These are phyloP conservation scores for Hydropsyche betteni DNA, from an alignment of 2,888 invertebrate species.

Conservation along the genomic window DNA sequence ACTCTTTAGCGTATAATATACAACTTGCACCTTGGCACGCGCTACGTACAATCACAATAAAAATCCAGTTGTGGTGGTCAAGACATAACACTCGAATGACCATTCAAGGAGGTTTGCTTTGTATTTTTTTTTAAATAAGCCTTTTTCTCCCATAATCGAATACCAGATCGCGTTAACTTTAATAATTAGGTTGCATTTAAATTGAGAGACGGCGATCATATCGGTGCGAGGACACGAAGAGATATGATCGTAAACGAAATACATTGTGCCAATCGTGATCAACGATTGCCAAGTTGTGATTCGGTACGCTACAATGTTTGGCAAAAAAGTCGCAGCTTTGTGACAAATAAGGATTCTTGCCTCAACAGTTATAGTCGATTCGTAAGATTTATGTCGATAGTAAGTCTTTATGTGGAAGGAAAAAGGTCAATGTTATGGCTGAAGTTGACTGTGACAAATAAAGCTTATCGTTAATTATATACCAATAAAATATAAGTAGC, in stretches of 20 bases:
- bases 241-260: background rate
- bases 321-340: too few relatives aligned
- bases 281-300: too few relatives aligned
- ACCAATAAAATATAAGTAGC: too few relatives aligned
- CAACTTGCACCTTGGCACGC: constrained; percentile 2
- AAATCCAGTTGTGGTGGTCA: background rate
- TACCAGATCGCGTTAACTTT: background rate
- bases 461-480: too few relatives aligned
- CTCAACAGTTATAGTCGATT: too few relatives aligned
- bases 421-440: too few relatives aligned
- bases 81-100: background rate
- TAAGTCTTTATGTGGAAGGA: too few relatives aligned
- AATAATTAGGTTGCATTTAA: background rate
- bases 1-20: background rate
- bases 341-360: too few relatives aligned
- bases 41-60: background rate
- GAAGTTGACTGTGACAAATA: too few relatives aligned
- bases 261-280: background rate
- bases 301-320: too few relatives aligned
- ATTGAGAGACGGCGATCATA: background rate
- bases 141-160: background rate
- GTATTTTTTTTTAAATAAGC: background rate
- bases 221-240: background rate
- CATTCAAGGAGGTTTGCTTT: constrained; percentile 1
- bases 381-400: too few relatives aligned